phyloP scores from a whole-genome alignment of 2,888 invertebrate species.

The Hirtodrosophila histrioides region DNA sequence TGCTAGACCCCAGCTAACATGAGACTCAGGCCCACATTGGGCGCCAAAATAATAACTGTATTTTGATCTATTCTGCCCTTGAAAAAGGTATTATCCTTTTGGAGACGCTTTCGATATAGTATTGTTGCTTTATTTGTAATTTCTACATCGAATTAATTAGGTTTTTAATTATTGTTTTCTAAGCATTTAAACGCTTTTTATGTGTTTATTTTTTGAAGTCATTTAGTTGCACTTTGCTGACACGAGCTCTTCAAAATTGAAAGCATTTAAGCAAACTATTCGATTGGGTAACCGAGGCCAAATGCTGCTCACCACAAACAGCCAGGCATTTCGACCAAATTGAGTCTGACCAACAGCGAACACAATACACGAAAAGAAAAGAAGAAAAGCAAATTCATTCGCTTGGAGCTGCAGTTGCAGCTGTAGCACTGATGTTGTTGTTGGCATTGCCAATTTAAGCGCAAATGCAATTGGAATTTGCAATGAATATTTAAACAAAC shows the following conservation, averaged over 20 bases:
- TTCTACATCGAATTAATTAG: too few relatives aligned
- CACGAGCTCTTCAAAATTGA: slow-evolving; percentile 7
- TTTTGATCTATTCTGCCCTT: too few relatives aligned
- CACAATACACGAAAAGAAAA: slow-evolving; percentile 19
- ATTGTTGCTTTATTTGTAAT: too few relatives aligned
- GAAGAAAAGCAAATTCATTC: slow-evolving; percentile 41
- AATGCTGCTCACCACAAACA: slow-evolving; percentile 49
- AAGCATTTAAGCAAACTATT: slow-evolving; percentile 45
- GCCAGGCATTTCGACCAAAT: slow-evolving; percentile 47
- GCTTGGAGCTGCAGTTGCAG: slow-evolving; percentile 30
- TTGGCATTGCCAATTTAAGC: slow-evolving; percentile 73
- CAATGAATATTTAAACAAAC: slow-evolving; percentile 73
- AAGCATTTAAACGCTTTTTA: not conserved
- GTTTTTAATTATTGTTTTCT: too few relatives aligned
- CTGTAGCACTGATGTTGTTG: slow-evolving; percentile 50
- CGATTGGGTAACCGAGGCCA: slow-evolving; percentile 27
- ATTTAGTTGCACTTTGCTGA: slow-evolving; percentile 12
- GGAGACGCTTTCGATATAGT: too few relatives aligned
- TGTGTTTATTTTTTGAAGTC: not conserved
- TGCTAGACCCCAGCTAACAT: too few relatives aligned
- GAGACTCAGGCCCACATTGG: too few relatives aligned
- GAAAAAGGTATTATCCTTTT: too few relatives aligned
- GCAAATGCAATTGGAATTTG: slow-evolving; percentile 76
- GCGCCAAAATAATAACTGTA: too few relatives aligned
- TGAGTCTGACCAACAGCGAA: slow-evolving; percentile 48